A percentile compares a stretch with the other conserved stretches of the same genome.
Conservation (phyloP, 2,797 vertebrate genomes). For the Amniataba percoides region DNA sequence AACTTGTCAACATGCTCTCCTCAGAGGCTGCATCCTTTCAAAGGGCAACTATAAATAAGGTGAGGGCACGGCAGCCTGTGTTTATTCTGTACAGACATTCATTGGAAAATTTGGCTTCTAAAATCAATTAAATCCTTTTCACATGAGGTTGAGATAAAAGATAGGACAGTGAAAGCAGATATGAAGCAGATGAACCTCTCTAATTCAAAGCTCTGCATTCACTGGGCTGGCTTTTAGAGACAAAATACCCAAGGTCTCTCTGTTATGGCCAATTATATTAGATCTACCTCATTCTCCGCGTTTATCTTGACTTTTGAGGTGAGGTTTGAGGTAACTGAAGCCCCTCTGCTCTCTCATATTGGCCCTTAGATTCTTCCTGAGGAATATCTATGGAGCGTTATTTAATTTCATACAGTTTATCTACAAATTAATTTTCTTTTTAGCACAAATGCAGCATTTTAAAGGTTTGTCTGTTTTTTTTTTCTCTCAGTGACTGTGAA, state of each 20-base stretch:
- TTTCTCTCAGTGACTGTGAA: conserved; percentile 88
- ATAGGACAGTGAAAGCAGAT: conserved; percentile 79
- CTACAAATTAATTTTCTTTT: conserved; percentile 81
- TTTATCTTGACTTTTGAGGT: conserved; percentile 65
- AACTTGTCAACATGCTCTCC: conserved; percentile 50
- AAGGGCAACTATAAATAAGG: conserved; percentile 56
- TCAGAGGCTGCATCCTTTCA: conserved; percentile 43
- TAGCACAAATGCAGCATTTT: conserved; percentile 85
- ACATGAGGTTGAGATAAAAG: conserved; percentile 63
- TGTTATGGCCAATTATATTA: conserved; percentile 70
- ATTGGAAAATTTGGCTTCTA: conserved; percentile 57
- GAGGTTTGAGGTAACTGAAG: conserved; percentile 55
- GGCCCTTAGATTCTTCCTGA: conserved; percentile 70
- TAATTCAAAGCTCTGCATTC: conserved; percentile 74
- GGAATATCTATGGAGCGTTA: conserved; percentile 89
- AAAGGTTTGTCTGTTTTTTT: conserved; percentile 89
- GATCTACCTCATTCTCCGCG: conserved; percentile 47
- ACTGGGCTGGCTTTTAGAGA: conserved; percentile 69
- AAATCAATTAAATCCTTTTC: conserved; percentile 79
- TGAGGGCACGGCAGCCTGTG: conserved; percentile 40
- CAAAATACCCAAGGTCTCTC: conserved; percentile 77
- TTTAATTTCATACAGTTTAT: conserved; percentile 91
- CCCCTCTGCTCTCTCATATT: conserved; percentile 39
- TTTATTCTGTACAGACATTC: conserved; percentile 54
- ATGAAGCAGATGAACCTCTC: conserved; percentile 65